Percentiles rank a stretch among this genome's conserved stretches.
These are phyloP conservation scores for Otus sunia DNA, from an alignment of 2,113 vertebrate genomes.

Conservation along the genomic window DNA sequence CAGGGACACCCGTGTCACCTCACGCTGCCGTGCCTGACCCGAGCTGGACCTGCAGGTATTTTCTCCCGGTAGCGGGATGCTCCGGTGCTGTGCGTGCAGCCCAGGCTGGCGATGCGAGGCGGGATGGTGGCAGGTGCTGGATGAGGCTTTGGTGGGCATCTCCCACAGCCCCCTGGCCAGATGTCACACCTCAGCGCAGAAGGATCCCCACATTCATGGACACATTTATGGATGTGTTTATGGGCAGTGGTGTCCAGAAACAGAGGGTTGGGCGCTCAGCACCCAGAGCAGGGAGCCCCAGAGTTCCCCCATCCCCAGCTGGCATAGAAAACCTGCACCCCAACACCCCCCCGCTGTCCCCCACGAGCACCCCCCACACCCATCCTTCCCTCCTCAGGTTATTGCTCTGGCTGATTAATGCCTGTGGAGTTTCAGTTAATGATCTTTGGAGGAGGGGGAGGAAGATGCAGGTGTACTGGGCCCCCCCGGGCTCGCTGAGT, in stretches of 20 bases:
- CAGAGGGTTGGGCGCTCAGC: accelerated
- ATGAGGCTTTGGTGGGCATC: neutral
- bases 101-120: neutral
- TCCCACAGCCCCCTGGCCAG: neutral
- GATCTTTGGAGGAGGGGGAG: neutral
- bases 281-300: neutral
- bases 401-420: neutral
- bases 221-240: too few relatives aligned
- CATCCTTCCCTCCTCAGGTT: neutral
- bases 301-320: neutral
- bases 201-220: neutral
- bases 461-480: neutral
- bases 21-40: accelerated
- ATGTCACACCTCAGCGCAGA: neutral
- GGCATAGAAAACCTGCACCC: neutral
- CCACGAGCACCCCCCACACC: neutral
- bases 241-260: neutral
- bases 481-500: accelerated
- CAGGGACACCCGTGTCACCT: neutral
- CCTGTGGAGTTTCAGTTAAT: neutral
- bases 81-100: neutral
- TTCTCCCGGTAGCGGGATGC: accelerated
- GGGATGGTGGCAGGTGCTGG: neutral
- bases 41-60: neutral
- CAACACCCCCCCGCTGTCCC: neutral